phyloP scores from a whole-genome alignment of 2,113 vertebrate genomes.

The Rhabdornis inornatus region DNA sequence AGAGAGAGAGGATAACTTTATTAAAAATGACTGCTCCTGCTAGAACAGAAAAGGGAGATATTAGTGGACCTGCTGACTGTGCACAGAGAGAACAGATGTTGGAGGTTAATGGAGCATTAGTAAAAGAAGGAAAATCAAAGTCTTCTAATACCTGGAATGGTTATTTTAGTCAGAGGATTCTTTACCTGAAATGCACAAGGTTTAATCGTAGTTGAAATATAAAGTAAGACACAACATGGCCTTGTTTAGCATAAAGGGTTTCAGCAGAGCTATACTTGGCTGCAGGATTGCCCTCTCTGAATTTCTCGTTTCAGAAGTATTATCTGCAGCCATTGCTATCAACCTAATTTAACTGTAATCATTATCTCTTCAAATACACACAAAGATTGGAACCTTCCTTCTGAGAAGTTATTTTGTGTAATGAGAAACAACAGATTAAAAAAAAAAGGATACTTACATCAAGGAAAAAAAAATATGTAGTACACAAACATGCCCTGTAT shows the following conservation, averaged over 20 bases:
- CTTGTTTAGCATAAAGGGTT: conserved; percentile 26
- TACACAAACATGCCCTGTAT: background rate
- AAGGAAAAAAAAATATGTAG: background rate
- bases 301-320: background rate
- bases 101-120: conserved; percentile 71
- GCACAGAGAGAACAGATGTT: conserved; percentile 60
- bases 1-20: background rate
- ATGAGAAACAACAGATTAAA: background rate
- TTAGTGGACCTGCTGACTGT: conserved; percentile 62
- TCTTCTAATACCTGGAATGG: conserved; percentile 50
- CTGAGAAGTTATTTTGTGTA: background rate
- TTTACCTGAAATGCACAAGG: background rate
- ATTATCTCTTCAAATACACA: rapidly evolving
- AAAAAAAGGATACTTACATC: background rate
- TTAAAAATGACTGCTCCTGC: background rate
- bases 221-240: background rate
- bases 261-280: background rate
- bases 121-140: conserved; percentile 49
- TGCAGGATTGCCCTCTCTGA: background rate
- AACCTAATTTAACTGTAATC: background rate
- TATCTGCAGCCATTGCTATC: background rate
- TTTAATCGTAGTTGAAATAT: background rate
- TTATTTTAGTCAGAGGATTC: conserved; percentile 54
- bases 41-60: background rate
- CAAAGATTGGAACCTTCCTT: background rate